Base-by-base conservation (phyloP, 1,140 invertebrate species). In the Brachystomella parvula region DNA sequence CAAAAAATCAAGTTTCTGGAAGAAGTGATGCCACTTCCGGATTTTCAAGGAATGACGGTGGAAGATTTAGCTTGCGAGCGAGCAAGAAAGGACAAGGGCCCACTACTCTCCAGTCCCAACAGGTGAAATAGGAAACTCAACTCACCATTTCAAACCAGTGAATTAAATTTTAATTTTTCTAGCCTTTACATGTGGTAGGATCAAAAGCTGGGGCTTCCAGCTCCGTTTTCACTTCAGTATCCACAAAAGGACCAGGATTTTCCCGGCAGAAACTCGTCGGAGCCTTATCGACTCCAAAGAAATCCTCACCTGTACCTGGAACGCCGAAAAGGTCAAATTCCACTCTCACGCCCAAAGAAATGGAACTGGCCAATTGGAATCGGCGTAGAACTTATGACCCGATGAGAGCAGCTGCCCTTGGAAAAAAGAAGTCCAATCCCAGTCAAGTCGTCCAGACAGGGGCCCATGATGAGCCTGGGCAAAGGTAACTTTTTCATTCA, bases 291-390 rank as follows among this genome's bases (percentile, higher is more conserved):
- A 21, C 44, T 62, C 17, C 47, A 53, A 44, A 21, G 53, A 30
- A 68, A 62, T 47, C 66, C 47, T 21, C 44, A 44, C 33, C 30
- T 33, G 1, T 30, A 21, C 2, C 26, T 21, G 63, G 56, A 64
- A 57, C 30, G n/a, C 47, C 19, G 12, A 47, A 85, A 84, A 71
- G 49, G 6, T 12, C 49, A 15, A 85, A 85, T 74, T 86, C 85
- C 29, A 84, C 83, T 6, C 74, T 86, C 17, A 84, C 83, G 2
- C 82, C 83, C 15, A 83, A 84, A 71, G 89, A 90, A 77, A 85
- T 88, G 49, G 92, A 94, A 75, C 86, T 92, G 79, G 89, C 90
- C 76, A 93, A 93, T 80, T 94, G 91, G 91, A 92, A 92, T 75
- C 81, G 91, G 65, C 81, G 92, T 65, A 92, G 92, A 74, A 92